phyloP scores from a whole-genome alignment of 1,140 invertebrate species.

The Melitaea cinxia region DNA sequence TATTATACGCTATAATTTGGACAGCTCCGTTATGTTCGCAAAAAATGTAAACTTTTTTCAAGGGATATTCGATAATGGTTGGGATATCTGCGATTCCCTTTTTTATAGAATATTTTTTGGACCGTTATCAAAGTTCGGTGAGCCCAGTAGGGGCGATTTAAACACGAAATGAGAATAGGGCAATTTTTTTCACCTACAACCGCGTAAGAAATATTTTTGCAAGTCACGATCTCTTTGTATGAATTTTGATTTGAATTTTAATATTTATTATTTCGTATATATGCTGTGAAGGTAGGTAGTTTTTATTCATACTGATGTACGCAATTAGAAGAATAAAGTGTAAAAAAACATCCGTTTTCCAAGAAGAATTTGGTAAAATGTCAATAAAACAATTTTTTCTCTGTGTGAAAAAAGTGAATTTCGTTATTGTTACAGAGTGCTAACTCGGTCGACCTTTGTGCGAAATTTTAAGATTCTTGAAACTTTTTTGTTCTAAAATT shows the following conservation, averaged over 20 bases:
- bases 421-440: too few relatives aligned
- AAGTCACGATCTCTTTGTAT: conserved; percentile 6
- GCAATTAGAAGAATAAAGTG: too few relatives aligned
- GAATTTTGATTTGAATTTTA: background rate
- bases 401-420: too few relatives aligned
- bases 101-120: conserved; percentile 46
- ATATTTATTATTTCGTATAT: conserved; percentile 10
- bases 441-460: too few relatives aligned
- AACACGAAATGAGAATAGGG: conserved; percentile 35
- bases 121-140: conserved; percentile 54
- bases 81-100: conserved; percentile 68
- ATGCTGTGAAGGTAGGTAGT: too few relatives aligned
- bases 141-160: conserved; percentile 57
- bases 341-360: too few relatives aligned
- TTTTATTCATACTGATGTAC: too few relatives aligned
- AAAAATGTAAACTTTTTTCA: conserved; percentile 54
- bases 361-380: too few relatives aligned
- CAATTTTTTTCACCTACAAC: conserved; percentile 16
- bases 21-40: conserved; percentile 59
- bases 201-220: conserved; percentile 3
- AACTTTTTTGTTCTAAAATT: too few relatives aligned
- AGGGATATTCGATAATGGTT: conserved; percentile 58
- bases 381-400: too few relatives aligned
- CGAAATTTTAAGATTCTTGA: too few relatives aligned
- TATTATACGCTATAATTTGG: conserved; percentile 45